Evolutionary conservation across 1,140 invertebrate genomes (phyloP), one percentile per base, ranked within the genome.

Genomic region (Dreissena polymorpha): DNA sequence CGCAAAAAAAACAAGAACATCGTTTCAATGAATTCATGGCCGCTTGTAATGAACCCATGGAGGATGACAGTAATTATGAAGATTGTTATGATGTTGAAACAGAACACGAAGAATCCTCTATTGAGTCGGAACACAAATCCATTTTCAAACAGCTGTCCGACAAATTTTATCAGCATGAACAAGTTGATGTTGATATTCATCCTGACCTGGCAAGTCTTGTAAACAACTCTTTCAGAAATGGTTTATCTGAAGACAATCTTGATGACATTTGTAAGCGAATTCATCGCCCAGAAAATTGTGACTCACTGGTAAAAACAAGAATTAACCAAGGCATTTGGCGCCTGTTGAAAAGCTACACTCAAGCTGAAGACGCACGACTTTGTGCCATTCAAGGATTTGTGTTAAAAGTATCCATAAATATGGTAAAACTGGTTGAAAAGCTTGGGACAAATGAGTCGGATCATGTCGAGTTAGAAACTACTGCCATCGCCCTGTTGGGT

Each of bases 251-350:
- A 5, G 76, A 78, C 10, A 78, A 70, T 53, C 51, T 63, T 27
- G 25, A 68, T n/a, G 53, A 68, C 29, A 57, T 69, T 57, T 12
- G 51, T 27, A 78, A 78, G 27, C 53, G 69, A 14, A 68, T 78
- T 27, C 74, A 77, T 23, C 12, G 74, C 12, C 63, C 29, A n/a
- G 16, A 21, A 21, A 77, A 77, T 25, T 77, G 67, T 78, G 76
- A 78, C 21, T 53, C 64, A 16, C 53, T 55, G 6, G 76, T 78
- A 50, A 78, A 78, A 29, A 78, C 76, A 13, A 13, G 76, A 13
- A 64, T 69, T 29, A 78, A 78, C 53, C 65, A 55, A 16, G 76
- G 76, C 21, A 78, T 78, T 39, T 78, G 76, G 76, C 39, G 76
- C 21, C 27, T 78, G 18, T 49, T 79, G 5, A 79, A 79, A 60